Evolutionary conservation across 1,140 invertebrate species (phyloP).

Genomic region (Macrosteles quadrilineatus): DNA sequence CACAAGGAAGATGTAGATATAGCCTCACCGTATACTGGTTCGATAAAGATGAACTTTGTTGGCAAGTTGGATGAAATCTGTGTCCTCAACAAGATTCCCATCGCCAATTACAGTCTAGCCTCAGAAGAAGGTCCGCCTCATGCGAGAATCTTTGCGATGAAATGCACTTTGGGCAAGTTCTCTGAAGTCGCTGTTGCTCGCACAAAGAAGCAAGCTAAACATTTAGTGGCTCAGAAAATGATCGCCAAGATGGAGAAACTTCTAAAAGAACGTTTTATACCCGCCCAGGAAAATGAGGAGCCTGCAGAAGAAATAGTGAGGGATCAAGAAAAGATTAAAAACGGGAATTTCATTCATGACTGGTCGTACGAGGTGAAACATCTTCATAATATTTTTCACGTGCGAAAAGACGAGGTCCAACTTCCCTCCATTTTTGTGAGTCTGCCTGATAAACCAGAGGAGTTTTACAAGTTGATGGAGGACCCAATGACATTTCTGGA

Average conservation of each 20-base stretch:
- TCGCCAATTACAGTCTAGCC: slow-evolving; percentile 63
- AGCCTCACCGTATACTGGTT: slow-evolving; percentile 39
- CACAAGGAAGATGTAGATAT: slow-evolving; percentile 25
- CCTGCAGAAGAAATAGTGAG: background rate
- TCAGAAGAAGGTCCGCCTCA: slow-evolving; percentile 71
- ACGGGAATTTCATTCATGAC: no score
- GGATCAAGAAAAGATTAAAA: no score
- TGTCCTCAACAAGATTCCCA: slow-evolving; percentile 60
- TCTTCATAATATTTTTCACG: background rate
- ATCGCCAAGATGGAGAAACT: slow-evolving; percentile 47
- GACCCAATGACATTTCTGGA: no score
- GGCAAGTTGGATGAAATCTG: slow-evolving; percentile 55
- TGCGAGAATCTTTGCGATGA: slow-evolving; percentile 65
- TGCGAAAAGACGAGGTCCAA: background rate
- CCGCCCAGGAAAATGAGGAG: background rate
- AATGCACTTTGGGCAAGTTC: slow-evolving; percentile 63
- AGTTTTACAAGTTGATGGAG: background rate
- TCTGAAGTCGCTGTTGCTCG: slow-evolving; percentile 54
- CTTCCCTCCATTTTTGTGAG: background rate
- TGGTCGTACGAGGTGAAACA: background rate
- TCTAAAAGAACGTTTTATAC: slow-evolving; percentile 16
- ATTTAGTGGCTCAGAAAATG: slow-evolving; percentile 57
- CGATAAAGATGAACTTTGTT: slow-evolving; percentile 40
- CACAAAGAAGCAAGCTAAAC: slow-evolving; percentile 61
- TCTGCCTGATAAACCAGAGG: background rate